A percentile compares a stretch with the other conserved stretches of the same genome.
These are phyloP conservation scores for Campoplex nolae DNA, from an alignment of 2,888 invertebrate genomes.

Conservation along the genomic window DNA sequence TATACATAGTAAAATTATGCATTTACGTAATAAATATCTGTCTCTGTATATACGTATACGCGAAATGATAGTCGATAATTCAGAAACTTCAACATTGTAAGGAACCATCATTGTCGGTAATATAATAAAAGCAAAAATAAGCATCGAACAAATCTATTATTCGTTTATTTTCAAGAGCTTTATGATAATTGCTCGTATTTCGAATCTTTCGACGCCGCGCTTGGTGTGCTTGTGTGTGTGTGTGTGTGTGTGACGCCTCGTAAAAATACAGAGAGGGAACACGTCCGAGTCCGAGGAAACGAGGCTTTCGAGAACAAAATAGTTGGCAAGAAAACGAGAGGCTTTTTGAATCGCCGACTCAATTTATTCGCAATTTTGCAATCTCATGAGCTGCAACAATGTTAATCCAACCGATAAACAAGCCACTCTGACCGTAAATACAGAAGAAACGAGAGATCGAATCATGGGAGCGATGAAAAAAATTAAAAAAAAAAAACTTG, in stretches of 20 bases:
- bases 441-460: slow-evolving; percentile 10
- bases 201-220: background rate
- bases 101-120: slow-evolving; percentile 15
- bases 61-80: slow-evolving; percentile 27
- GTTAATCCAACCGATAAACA: background rate
- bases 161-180: background rate
- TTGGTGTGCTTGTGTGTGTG: too few relatives aligned
- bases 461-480: background rate
- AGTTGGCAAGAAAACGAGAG: background rate
- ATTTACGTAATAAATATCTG: background rate
- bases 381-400: background rate
- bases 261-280: background rate
- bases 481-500: too few relatives aligned
- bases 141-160: background rate
- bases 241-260: background rate
- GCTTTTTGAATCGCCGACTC: too few relatives aligned
- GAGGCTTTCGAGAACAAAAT: background rate
- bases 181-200: background rate
- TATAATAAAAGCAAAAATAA: background rate
- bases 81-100: slow-evolving; percentile 18
- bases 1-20: background rate
- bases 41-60: background rate
- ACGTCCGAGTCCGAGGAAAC: background rate
- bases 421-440: too few relatives aligned
- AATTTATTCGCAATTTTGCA: background rate